A percentile compares a stretch with the other conserved stretches of the same genome.
These are phyloP conservation scores for Psittacula derbiana DNA, from an alignment of 2,797 vertebrate species.

Conservation along the genomic window DNA sequence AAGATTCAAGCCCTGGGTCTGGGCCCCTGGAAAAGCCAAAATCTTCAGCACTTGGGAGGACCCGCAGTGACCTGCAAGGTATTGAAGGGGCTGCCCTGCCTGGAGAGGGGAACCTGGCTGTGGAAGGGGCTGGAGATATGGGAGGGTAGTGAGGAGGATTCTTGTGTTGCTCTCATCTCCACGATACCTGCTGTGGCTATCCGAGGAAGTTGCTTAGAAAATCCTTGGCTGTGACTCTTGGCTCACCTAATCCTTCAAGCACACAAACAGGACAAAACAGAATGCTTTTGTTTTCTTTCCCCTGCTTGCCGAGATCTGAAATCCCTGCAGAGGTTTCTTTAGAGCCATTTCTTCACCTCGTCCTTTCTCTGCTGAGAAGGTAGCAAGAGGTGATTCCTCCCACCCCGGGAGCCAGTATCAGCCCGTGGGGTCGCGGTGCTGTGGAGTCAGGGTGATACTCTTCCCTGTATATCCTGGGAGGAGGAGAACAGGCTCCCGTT, in stretches of 20 bases:
- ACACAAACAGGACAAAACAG: not conserved
- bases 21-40: not conserved
- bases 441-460: not conserved
- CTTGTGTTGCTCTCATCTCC: fast-evolving
- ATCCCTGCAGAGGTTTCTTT: not conserved
- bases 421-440: fast-evolving
- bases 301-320: not conserved
- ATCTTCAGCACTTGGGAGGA: not conserved
- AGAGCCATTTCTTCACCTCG: not conserved
- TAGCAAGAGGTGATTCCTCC: not conserved
- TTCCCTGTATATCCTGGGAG: not conserved
- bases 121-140: not conserved
- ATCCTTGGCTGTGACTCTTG: not conserved
- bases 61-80: fast-evolving
- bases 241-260: not conserved
- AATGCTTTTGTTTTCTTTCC: not conserved
- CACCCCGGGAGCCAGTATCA: not conserved
- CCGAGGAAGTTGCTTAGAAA: not conserved
- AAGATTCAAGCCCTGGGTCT: not conserved
- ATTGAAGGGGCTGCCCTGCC: not conserved
- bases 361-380: not conserved
- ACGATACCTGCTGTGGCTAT: not conserved
- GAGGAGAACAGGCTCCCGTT: too few relatives aligned
- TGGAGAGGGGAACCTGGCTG: not conserved
- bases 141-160: not conserved